These are phyloP conservation scores for Phenacoccus solenopsis DNA, from an alignment of 1,140 invertebrate genomes.

Conservation along the genomic window DNA sequence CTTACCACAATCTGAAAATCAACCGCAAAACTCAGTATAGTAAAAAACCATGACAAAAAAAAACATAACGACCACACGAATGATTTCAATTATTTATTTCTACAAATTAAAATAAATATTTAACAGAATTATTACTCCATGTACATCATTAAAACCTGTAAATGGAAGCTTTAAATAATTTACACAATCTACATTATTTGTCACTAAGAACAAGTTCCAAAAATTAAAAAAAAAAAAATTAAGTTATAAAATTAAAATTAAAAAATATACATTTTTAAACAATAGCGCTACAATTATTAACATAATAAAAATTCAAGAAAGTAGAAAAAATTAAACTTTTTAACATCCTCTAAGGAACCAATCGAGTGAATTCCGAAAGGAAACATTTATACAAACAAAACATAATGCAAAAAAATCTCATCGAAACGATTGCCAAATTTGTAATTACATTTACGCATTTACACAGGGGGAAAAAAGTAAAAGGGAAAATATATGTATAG, in stretches of 20 bases:
- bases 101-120: slow-evolving; percentile 15
- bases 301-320: neutral
- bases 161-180: slow-evolving; percentile 1
- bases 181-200: neutral
- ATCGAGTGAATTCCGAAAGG: neutral
- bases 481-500: neutral
- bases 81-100: slow-evolving; percentile 4
- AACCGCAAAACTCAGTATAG: too few species aligned
- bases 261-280: neutral
- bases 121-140: slow-evolving; percentile 7
- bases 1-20: too few species aligned
- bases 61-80: too few species aligned
- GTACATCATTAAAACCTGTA: neutral
- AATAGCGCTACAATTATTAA: neutral
- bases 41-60: too few species aligned
- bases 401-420: neutral
- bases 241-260: slow-evolving; percentile 3
- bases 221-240: neutral
- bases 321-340: slow-evolving; percentile 7
- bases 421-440: neutral
- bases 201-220: neutral
- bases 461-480: too few species aligned
- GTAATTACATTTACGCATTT: too few species aligned
- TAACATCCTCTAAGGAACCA: slow-evolving; percentile 6
- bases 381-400: neutral